Base-by-base conservation (phyloP, 2,888 invertebrate genomes). In the Gnatocerus cornutus region DNA sequence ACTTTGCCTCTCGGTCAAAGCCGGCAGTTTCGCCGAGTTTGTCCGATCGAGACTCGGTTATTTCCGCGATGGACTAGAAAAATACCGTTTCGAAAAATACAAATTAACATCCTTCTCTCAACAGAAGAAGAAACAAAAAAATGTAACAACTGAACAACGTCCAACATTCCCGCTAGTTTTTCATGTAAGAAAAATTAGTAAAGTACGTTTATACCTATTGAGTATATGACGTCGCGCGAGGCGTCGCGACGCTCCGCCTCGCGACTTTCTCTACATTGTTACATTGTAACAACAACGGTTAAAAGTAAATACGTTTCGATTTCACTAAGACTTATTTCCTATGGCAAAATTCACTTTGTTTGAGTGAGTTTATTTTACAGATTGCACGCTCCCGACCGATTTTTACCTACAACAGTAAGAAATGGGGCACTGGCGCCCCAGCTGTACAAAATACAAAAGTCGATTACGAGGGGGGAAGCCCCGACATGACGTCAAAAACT, bases 301-400 rank as follows among this genome's bases (percentile, higher is more conserved):
- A 63, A 68, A 46, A 50, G 66, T 66, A 66, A 50, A 68, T 69
- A 66, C 67, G 67, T 55, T 68, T 69, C 46, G 53, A 61, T 65
- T 69, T 69, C 50, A 29, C 66, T 66, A 65, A 58, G 56, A 68
- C 68, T 66, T 66, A 69, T 66, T 48, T 37, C 39, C 65, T 66
- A 66, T 56, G 65, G 56, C 65, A 65, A 65, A 55, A 33, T 46
- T 65, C 50, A 63, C 68, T 63, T 45, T 50, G 8, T 43, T 8
- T 43, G 46, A 50, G 59, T 71, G 74, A 71, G 73, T 69, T 72
- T 65, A 59, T 56, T 62, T 43, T 71, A 70, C 63, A 74, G 69
- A 81, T 80, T 81, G 80, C 80, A 80, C 80, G 74, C 71, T 78
- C 78, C 81, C 81, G 81, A 81, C 81, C 81, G 76, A 69, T 55